Evolutionary conservation across 2,113 vertebrate genomes (phyloP).

Genomic region (Dromiciops gliroides): DNA sequence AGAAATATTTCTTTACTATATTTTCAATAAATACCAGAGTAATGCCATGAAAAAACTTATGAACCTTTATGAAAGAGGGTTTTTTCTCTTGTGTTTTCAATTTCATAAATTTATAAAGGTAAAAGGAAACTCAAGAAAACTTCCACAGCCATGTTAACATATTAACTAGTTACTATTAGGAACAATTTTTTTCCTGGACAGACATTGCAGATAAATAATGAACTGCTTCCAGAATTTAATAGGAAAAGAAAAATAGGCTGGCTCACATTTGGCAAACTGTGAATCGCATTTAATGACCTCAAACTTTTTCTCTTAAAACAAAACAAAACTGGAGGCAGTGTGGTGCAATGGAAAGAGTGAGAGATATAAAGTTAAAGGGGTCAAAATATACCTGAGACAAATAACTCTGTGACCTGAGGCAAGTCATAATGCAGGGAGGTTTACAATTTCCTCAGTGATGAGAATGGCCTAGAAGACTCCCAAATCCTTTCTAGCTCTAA

Average conservation of each 20-base stretch:
- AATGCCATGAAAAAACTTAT: background rate
- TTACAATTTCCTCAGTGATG: background rate
- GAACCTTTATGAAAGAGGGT: background rate
- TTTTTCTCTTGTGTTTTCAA: background rate
- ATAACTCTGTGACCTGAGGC: background rate
- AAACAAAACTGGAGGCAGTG: background rate
- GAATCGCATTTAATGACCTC: background rate
- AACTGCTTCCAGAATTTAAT: background rate
- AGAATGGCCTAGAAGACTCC: background rate
- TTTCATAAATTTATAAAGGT: background rate
- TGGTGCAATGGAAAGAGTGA: background rate
- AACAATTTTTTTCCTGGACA: background rate
- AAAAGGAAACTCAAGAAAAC: background rate
- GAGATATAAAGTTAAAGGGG: background rate
- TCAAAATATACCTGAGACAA: background rate
- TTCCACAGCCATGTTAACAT: background rate
- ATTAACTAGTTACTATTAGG: background rate
- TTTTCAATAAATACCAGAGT: background rate
- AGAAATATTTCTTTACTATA: background rate
- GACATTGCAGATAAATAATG: background rate
- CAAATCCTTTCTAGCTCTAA: background rate
- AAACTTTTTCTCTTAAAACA: background rate
- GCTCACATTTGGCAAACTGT: background rate
- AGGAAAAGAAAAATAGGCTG: background rate
- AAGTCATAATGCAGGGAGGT: background rate